Conservation (phyloP, 2,888 invertebrate genomes). For the Oligia strigilis region DNA sequence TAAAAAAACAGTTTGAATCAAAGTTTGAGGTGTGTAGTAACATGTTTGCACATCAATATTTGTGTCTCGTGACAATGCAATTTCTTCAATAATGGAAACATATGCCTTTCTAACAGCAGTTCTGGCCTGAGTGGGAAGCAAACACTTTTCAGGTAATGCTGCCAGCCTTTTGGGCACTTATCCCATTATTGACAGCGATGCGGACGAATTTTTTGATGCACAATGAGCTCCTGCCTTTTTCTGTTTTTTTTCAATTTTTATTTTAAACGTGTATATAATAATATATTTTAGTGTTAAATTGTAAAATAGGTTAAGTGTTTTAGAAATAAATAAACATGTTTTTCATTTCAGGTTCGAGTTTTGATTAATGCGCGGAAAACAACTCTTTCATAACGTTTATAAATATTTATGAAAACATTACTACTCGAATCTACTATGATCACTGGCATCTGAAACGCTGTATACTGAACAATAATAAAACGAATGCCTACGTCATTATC, state of each 20-base stretch:
- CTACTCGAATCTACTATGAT: neutral
- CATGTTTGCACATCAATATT: neutral
- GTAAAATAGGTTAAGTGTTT: no score
- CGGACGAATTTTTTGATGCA: no score
- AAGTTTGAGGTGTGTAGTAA: no score
- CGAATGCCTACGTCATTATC: slow-evolving; percentile 17
- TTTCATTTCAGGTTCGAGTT: neutral
- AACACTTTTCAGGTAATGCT: no score
- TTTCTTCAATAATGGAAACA: neutral
- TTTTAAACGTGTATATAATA: no score
- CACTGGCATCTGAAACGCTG: neutral
- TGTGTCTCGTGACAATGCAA: neutral
- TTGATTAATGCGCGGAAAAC: neutral
- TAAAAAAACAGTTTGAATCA: neutral
- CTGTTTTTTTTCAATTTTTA: no score
- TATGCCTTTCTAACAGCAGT: neutral
- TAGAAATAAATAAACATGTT: no score
- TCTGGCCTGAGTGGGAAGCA: no score
- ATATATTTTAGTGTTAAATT: no score
- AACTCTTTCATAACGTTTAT: neutral
- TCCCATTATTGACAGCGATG: no score
- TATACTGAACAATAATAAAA: neutral
- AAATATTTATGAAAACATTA: neutral
- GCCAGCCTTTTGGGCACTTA: no score
- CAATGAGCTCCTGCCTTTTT: no score